Evolutionary conservation across 2,888 invertebrate species (phyloP).

Genomic region (Macrophya alboannulata): DNA sequence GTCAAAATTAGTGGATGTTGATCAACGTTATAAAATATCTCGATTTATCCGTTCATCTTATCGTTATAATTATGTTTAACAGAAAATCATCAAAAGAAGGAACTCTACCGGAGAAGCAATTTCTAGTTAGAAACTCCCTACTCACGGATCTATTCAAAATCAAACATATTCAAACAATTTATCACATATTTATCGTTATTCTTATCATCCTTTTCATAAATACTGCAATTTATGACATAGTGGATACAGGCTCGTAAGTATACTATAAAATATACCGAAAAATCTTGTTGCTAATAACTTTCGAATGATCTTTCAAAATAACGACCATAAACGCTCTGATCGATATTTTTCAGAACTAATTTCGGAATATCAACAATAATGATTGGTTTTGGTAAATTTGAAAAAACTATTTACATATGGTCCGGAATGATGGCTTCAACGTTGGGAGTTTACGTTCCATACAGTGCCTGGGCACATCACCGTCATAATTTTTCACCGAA

Average conservation of each 20-base stretch:
- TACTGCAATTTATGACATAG: slow-evolving; percentile 87
- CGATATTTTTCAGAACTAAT: slow-evolving; percentile 78
- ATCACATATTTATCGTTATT: slow-evolving; percentile 92
- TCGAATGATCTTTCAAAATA: background rate
- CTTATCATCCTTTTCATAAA: slow-evolving; percentile 88
- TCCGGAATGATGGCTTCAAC: slow-evolving; percentile 80
- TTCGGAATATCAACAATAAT: slow-evolving; percentile 84
- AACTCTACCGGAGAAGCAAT: slow-evolving; percentile 84
- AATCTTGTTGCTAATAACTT: background rate
- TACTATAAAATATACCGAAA: background rate
- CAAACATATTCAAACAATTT: slow-evolving; percentile 91
- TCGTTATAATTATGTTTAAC: slow-evolving; percentile 42
- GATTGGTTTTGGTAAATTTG: slow-evolving; percentile 84
- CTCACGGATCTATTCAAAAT: slow-evolving; percentile 90
- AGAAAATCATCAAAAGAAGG: slow-evolving; percentile 69
- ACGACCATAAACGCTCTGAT: background rate
- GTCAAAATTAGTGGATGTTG: background rate
- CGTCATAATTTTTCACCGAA: slow-evolving; percentile 72
- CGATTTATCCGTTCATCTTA: too few species aligned
- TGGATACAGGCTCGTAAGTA: slow-evolving; percentile 89
- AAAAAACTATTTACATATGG: slow-evolving; percentile 83
- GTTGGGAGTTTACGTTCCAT: slow-evolving; percentile 79
- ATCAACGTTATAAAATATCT: slow-evolving; percentile 31
- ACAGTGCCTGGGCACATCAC: slow-evolving; percentile 81
- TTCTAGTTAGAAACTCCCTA: slow-evolving; percentile 89